These are phyloP conservation scores for Athripsodes cinereus DNA, from an alignment of 2,888 invertebrate genomes.

Conservation along the genomic window DNA sequence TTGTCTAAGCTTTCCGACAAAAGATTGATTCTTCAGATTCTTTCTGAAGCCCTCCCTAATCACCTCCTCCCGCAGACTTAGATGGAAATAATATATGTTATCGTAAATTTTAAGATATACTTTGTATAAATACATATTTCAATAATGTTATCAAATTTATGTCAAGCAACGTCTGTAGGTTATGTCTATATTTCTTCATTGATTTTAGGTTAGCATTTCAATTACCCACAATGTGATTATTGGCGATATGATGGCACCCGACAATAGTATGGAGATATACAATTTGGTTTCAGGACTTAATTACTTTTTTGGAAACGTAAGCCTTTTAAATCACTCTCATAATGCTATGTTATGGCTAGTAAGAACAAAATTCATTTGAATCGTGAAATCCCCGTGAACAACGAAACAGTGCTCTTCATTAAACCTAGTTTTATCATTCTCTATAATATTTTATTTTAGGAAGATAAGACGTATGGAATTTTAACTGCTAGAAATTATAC, in stretches of 20 bases:
- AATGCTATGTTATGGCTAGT: no score
- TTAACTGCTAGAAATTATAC: conserved; percentile 11
- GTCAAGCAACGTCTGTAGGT: not conserved
- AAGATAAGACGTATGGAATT: conserved; percentile 7
- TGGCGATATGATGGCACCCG: conserved; percentile 8
- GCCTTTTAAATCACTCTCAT: no score
- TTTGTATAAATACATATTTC: no score
- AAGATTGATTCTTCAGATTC: no score
- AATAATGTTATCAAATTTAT: not conserved
- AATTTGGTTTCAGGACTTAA: conserved; percentile 10
- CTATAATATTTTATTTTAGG: not conserved
- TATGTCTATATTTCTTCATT: not conserved
- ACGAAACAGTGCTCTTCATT: not conserved
- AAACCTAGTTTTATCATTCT: not conserved
- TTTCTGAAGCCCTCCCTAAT: no score
- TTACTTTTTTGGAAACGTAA: conserved; percentile 12
- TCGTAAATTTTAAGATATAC: no score
- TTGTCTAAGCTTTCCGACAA: no score
- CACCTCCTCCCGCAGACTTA: no score
- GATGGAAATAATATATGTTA: no score
- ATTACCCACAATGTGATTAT: conserved; percentile 6
- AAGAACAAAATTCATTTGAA: no score
- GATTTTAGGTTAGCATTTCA: conserved; percentile 7
- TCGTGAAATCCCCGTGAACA: no score
- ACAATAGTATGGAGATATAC: conserved; percentile 5